Conservation (phyloP, 2,797 vertebrate genomes). For the Stomatorhinus walkeri region DNA sequence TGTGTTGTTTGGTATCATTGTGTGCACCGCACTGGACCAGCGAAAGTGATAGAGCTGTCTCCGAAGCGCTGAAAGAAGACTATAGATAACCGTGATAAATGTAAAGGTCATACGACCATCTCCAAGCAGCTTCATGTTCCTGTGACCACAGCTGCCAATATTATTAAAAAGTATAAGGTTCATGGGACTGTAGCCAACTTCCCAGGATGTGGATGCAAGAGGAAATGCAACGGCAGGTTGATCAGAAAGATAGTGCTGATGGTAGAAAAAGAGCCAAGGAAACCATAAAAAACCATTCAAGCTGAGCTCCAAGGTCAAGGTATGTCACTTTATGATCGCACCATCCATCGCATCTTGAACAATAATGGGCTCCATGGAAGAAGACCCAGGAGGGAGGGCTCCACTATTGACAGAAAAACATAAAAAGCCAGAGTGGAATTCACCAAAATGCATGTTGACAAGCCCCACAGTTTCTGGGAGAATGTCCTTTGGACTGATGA, state of each 20-base stretch:
- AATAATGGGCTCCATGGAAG: neutral
- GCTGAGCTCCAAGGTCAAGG: neutral
- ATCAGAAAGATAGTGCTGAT: neutral
- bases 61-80: too few relatives aligned
- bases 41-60: neutral
- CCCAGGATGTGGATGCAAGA: neutral
- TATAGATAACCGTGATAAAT: neutral
- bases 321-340: neutral
- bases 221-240: neutral
- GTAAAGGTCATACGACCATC: neutral
- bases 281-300: neutral
- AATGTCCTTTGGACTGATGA: neutral
- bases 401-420: neutral
- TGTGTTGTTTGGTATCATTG: neutral
- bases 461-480: neutral
- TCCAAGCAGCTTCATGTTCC: neutral
- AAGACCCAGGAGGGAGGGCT: neutral
- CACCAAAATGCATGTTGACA: neutral
- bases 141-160: neutral
- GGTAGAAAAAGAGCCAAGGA: neutral
- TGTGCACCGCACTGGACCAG: neutral
- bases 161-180: neutral
- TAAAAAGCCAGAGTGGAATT: neutral
- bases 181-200: neutral
- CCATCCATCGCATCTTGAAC: neutral